Percentiles rank a stretch among this genome's conserved stretches.
Conservation (phyloP, 2,888 invertebrate species). For the Eupithecia abbreviata region DNA sequence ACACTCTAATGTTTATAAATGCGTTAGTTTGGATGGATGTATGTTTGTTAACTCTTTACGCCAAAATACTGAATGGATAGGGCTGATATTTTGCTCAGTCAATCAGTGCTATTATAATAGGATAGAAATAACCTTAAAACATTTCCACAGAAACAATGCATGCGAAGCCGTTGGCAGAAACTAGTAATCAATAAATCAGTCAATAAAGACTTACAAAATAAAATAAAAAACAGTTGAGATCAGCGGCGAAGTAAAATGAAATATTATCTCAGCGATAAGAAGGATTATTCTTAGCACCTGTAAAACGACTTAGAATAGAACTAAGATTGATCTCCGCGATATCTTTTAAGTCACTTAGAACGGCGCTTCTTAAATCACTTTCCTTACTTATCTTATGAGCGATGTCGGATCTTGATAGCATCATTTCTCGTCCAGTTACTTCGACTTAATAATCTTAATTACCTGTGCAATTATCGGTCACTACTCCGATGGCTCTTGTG, state of each 20-base stretch:
- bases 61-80: not conserved
- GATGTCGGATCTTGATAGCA: constrained; percentile 65
- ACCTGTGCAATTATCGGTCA: constrained; percentile 60
- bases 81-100: not conserved
- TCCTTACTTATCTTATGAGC: constrained; percentile 52
- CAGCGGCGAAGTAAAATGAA: not conserved
- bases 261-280: constrained; percentile 12
- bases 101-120: not conserved
- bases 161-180: not conserved
- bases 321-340: constrained; percentile 40
- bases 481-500: constrained; percentile 44
- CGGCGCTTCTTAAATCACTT: constrained; percentile 54
- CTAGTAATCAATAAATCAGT: not conserved
- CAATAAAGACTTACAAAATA: not conserved
- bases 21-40: not conserved
- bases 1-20: not conserved
- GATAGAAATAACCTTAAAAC: too few species aligned
- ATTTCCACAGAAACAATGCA: not conserved
- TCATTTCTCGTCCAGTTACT: constrained; percentile 55
- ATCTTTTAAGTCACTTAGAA: constrained; percentile 49
- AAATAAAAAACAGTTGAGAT: not conserved
- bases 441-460: constrained; percentile 63
- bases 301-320: constrained; percentile 13
- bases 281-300: constrained; percentile 24
- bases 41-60: not conserved